Percentiles rank a stretch among this genome's conserved stretches.
phyloP scores from a whole-genome alignment of 2,797 vertebrate species.

The Hypotaenidia philippensis region DNA sequence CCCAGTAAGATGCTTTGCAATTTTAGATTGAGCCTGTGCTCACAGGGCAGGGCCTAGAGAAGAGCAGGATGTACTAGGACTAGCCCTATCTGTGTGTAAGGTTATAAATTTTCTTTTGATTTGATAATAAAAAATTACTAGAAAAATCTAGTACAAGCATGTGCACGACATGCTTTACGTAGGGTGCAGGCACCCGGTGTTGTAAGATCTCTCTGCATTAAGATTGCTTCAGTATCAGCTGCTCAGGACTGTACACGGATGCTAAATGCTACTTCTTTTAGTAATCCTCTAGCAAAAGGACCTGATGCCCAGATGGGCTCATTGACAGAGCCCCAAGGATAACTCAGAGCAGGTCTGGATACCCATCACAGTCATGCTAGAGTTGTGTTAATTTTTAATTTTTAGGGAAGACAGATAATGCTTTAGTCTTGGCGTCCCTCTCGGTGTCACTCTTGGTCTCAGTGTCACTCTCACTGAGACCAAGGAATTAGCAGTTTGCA shows the following conservation, averaged over 20 bases:
- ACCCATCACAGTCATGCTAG: background rate
- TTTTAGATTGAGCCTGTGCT: background rate
- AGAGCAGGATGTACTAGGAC: background rate
- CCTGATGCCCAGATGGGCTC: background rate
- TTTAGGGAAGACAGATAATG: background rate
- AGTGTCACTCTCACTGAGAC: background rate
- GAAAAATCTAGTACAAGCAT: background rate
- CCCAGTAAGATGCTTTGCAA: background rate
- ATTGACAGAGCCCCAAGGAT: background rate
- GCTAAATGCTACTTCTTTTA: background rate
- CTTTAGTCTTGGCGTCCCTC: background rate
- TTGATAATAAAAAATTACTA: background rate
- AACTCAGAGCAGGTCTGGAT: background rate
- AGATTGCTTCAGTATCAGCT: background rate
- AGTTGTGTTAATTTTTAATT: background rate
- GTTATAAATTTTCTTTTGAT: background rate
- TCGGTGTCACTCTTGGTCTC: background rate
- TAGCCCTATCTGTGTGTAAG: background rate
- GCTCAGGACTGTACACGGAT: background rate
- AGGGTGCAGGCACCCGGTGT: background rate
- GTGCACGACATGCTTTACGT: fast-evolving
- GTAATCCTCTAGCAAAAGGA: background rate
- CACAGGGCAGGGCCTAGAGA: background rate
- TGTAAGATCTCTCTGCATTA: background rate
- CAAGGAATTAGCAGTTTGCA: background rate